Base-by-base conservation (phyloP, 2,113 vertebrate species). In the Istiophorus platypterus region DNA sequence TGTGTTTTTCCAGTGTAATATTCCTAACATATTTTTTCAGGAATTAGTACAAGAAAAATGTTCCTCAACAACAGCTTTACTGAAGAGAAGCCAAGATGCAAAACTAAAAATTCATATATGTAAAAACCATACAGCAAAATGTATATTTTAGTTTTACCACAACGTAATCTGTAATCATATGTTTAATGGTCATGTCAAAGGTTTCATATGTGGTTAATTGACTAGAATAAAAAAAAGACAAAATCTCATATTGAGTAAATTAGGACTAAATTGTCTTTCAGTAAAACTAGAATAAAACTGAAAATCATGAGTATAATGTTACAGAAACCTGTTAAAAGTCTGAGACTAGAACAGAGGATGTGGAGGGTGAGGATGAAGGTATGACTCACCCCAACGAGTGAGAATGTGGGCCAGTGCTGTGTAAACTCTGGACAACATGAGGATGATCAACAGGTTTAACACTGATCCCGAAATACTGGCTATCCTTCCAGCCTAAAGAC, bases 361-460 rank as follows among this genome's bases (percentile, higher is more conserved):
- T 41, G 31, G 45, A 65, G n/a, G 5, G 31, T 42, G 42, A 78
- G 39, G 18, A 27, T 0, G 56, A 51, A 39, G 15, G 13, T 26
- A 58, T 9, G 22, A 83, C 90, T 91, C 65, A 97, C 95, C 95
- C 96, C 96, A 96, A 31, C 82, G 94, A 1, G 96, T 97, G 56
- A 97, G 95, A 72, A 94, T 59, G 15, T 87, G 89, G 5, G 96
- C 96, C 82, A 96, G 84, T 1, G 81, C 72, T 37, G 85, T 88
- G 57, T 94, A 96, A 65, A 95, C 57, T 72, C 85, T 93, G 68
- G 94, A 95, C 68, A 96, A 84, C 63, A 95, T 69, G 71, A 97
- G 90, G 81, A 95, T 96, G 88, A 95, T 81, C 71, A 95, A 0
- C 26, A 96, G 91, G 79, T 95, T 97, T 82, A 96, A 74, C 20